phyloP scores from a whole-genome alignment of 2,797 vertebrate genomes.

The Sciurus vulgaris region DNA sequence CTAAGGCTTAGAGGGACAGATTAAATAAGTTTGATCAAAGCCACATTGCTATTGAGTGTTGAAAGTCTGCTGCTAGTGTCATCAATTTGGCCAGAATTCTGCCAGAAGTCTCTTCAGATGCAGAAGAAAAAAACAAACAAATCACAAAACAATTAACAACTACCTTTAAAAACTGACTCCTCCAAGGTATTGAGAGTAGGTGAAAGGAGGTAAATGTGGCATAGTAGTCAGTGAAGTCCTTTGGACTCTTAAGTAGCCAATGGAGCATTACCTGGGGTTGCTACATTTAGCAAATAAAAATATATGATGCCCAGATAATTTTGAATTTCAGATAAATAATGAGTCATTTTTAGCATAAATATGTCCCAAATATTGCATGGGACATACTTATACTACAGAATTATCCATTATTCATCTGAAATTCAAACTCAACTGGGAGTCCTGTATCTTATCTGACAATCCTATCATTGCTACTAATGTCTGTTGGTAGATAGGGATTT shows the following conservation, averaged over 20 bases:
- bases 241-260: background rate
- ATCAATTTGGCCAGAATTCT: background rate
- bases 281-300: conserved; percentile 52
- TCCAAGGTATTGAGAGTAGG: background rate
- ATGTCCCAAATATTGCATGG: background rate
- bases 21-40: background rate
- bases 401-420: conserved; percentile 50
- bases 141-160: background rate
- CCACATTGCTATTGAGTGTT: background rate
- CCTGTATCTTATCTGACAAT: background rate
- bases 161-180: background rate
- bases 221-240: background rate
- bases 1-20: conserved; percentile 29
- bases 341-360: background rate
- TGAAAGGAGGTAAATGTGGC: background rate
- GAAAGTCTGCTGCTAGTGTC: background rate
- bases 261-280: background rate
- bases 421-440: conserved; percentile 16
- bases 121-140: conserved; percentile 26
- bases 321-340: conserved; percentile 50
- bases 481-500: conserved; percentile 45
- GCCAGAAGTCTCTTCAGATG: background rate
- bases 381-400: conserved; percentile 1
- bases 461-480: background rate
- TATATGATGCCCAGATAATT: background rate